A percentile compares a stretch with the other conserved stretches of the same genome.
phyloP scores from a whole-genome alignment of 92 coral and sea anemone species.

The Bergia puertoricense region DNA sequence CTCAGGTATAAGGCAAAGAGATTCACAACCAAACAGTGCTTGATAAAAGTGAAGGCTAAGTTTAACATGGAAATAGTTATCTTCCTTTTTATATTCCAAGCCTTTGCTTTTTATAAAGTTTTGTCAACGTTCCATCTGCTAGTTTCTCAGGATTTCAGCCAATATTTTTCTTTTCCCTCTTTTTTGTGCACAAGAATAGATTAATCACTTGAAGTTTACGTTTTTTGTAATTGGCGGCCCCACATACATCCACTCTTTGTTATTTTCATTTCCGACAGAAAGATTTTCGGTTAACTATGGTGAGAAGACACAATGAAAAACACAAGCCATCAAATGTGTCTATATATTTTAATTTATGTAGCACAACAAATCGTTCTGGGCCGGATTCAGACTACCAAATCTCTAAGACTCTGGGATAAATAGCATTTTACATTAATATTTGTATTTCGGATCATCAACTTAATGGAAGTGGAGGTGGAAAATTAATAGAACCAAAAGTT shows the following conservation, averaged over 20 bases:
- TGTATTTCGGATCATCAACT: not conserved
- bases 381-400: not conserved
- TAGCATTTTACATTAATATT: not conserved
- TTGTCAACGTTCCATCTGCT: not conserved
- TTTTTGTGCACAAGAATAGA: not conserved
- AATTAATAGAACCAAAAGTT: not conserved
- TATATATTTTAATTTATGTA: not conserved
- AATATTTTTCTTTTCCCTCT: not conserved
- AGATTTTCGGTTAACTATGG: not conserved
- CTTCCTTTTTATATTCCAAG: constrained; percentile 1
- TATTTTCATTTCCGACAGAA: constrained; percentile 7
- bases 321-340: not conserved
- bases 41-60: not conserved
- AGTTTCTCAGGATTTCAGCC: constrained; percentile 12
- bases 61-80: not conserved
- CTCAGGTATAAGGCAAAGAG: not conserved
- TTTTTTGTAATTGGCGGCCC: not conserved
- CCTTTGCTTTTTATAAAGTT: not conserved
- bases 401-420: too few relatives aligned
- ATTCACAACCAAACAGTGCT: not conserved
- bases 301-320: constrained; percentile 14
- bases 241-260: not conserved
- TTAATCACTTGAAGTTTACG: not conserved
- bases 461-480: not conserved
- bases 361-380: not conserved